Conservation (phyloP, 2,888 invertebrate genomes). For the Acronicta aceris region DNA sequence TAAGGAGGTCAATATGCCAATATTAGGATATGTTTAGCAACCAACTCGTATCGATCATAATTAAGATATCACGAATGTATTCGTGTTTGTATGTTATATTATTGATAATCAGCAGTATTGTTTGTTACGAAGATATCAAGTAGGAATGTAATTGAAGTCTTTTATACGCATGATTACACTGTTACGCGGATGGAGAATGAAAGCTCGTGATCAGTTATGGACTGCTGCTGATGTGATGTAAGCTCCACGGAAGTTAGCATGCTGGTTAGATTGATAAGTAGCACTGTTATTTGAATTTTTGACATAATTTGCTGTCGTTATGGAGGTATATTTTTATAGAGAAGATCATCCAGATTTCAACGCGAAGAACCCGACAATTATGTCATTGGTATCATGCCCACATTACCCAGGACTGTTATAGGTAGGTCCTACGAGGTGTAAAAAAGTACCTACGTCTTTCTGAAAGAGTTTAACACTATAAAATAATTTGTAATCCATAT, state of each 20-base stretch:
- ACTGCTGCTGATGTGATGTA: neutral
- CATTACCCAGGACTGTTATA: too few relatives aligned
- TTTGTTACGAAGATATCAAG: conserved; percentile 26
- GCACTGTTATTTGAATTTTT: too few relatives aligned
- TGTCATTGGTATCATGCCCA: too few relatives aligned
- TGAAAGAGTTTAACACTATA: too few relatives aligned
- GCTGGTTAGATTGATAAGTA: neutral
- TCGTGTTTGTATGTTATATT: conserved; percentile 25
- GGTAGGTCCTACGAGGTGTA: too few relatives aligned
- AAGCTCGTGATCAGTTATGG: neutral
- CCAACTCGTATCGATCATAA: conserved; percentile 25
- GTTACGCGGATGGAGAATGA: conserved; percentile 11
- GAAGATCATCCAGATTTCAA: too few relatives aligned
- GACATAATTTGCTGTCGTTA: too few relatives aligned
- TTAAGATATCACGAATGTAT: conserved; percentile 42
- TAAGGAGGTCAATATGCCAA: conserved; percentile 8
- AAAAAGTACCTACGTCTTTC: too few relatives aligned
- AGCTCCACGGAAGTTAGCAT: neutral
- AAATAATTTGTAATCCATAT: too few relatives aligned
- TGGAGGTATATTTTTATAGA: too few relatives aligned
- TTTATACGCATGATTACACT: conserved; percentile 22
- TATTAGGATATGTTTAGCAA: conserved; percentile 33
- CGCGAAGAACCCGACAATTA: too few relatives aligned
- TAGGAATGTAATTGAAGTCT: neutral
- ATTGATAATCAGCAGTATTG: conserved; percentile 32